These are phyloP conservation scores for Junonia oenone DNA, from an alignment of 2,888 invertebrate species.

Conservation along the genomic window DNA sequence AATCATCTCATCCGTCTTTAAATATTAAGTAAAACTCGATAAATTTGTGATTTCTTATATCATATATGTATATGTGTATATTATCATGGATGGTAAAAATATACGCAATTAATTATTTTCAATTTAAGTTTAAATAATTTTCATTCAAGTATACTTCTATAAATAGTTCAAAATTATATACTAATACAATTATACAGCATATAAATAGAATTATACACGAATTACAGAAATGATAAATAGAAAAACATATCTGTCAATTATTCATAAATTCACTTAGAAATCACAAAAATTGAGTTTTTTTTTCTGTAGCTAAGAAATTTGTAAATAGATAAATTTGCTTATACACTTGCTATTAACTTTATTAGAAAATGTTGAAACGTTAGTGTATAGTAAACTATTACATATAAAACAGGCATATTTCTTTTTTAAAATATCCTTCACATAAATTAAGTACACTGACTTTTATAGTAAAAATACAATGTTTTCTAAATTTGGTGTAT, in stretches of 20 bases:
- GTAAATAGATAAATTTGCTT: slow-evolving; percentile 27
- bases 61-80: neutral
- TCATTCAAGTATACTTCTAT: neutral
- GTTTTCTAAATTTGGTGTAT: slow-evolving; percentile 14
- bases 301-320: slow-evolving; percentile 17
- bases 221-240: neutral
- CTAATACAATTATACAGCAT: slow-evolving; percentile 1
- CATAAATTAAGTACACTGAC: neutral
- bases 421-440: slow-evolving; percentile 1
- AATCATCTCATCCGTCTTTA: slow-evolving; percentile 57
- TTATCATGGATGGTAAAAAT: neutral
- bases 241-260: slow-evolving; percentile 20
- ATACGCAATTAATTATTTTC: neutral
- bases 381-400: slow-evolving; percentile 13
- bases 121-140: neutral
- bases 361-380: slow-evolving; percentile 24
- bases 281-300: slow-evolving; percentile 24
- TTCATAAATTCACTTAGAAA: slow-evolving; percentile 10
- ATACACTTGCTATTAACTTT: slow-evolving; percentile 26
- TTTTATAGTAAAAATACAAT: neutral
- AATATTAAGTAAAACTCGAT: slow-evolving; percentile 11
- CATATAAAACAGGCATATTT: neutral
- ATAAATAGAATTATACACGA: slow-evolving; percentile 2
- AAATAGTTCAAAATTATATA: neutral
- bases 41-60: slow-evolving; percentile 26